Conservation (phyloP, 2,888 invertebrate species). For the Thera britannica region DNA sequence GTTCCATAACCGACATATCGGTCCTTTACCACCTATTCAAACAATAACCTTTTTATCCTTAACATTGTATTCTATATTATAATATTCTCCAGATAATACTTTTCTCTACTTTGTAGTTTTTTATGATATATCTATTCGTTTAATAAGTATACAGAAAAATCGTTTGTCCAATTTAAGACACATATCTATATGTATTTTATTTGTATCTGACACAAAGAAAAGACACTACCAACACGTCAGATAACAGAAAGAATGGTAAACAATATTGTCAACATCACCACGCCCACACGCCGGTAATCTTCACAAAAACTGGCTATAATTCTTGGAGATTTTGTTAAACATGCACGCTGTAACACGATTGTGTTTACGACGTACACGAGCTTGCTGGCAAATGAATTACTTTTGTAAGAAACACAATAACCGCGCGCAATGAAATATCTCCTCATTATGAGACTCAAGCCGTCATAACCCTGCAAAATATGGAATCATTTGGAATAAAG, state of each 20-base stretch:
- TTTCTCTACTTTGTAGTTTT: not conserved
- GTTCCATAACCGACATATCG: not conserved
- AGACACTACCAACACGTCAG: too few relatives aligned
- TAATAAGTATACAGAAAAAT: too few relatives aligned
- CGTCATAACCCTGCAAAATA: slow-evolving; percentile 33
- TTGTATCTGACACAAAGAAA: too few relatives aligned
- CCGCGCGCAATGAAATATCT: slow-evolving; percentile 42
- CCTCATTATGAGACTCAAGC: slow-evolving; percentile 41
- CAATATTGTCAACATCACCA: slow-evolving; percentile 14
- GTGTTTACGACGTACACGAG: slow-evolving; percentile 30
- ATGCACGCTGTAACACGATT: slow-evolving; percentile 26
- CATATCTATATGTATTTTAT: too few relatives aligned
- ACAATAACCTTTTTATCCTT: not conserved
- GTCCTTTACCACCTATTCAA: not conserved
- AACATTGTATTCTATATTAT: not conserved
- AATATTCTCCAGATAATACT: not conserved
- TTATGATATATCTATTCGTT: not conserved
- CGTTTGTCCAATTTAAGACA: too few relatives aligned
- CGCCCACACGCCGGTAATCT: slow-evolving; percentile 20
- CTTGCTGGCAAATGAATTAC: slow-evolving; percentile 39
- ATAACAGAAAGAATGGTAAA: not conserved
- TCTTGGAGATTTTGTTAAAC: slow-evolving; percentile 28
- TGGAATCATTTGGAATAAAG: slow-evolving; percentile 25
- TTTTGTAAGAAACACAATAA: slow-evolving; percentile 43
- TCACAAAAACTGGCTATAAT: slow-evolving; percentile 25